Base-by-base conservation (phyloP, 2,113 vertebrate species). In the Lepus timidus region DNA sequence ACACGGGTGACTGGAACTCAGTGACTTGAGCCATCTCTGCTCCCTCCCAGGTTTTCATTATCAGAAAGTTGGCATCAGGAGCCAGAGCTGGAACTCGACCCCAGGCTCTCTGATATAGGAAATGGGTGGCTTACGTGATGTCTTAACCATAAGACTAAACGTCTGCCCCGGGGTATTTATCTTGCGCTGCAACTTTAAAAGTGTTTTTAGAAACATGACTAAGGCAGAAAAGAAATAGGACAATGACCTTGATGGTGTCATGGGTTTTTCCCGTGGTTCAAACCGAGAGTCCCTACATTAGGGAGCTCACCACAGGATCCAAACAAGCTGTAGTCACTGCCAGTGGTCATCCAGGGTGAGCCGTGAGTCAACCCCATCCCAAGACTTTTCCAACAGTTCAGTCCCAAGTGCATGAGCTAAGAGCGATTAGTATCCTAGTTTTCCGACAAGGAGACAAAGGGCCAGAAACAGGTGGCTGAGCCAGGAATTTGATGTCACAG, bases 241-340 rank as follows among this genome's bases (percentile, higher is more conserved):
- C 20, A 17, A 65, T 22, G 23, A 9, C 19, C 6, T 75, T 67
- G 14, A 10, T 6, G 4, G 9, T 12, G 22, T 3, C 1, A 31
- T 52, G 44, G 33, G 11, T 16, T 6, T 39, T 96, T 83, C 80
- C 65, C 29, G 0, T 73, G 55, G 25, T 93, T 4, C 39, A 39
- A 52, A 4, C 10, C 0, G 17, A 31, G 3, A n/a, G 8, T 14
- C 19, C 4, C 33, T 64, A 16, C 25, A 1, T 19, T 5, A 33
- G 44, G 33, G 20, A 80, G 23, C 4, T 61, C 33, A 74, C 9
- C 31, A 17, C 29, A 52, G 25, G 3, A 44, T 44, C 58, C 44
- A 52, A 31, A 39, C 4, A 61, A 64, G 52, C 14, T 64, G 67
- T 65, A 83, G 3, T 20, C 51, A 70, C 9, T 27, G 1, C 25